These are phyloP conservation scores for Micronycteris hirsuta DNA, from an alignment of 2,113 vertebrate species.

Conservation along the genomic window DNA sequence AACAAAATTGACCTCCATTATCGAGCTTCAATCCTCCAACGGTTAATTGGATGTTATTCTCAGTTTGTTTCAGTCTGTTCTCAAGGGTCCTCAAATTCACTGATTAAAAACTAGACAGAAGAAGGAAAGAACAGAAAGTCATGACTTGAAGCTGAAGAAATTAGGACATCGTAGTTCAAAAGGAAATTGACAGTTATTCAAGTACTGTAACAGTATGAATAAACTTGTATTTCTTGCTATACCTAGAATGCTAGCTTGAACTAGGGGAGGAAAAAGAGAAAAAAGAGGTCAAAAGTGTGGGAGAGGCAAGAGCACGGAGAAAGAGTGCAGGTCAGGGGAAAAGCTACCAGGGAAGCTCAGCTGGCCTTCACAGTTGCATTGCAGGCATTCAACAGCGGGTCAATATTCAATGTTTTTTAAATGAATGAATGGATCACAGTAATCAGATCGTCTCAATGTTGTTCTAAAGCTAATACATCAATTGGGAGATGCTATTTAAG, in stretches of 20 bases:
- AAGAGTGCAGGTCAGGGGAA: not conserved
- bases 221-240: not conserved
- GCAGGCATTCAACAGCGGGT: not conserved
- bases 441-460: not conserved
- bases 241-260: not conserved
- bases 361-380: not conserved
- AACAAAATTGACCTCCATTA: constrained; percentile 8
- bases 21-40: not conserved
- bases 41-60: not conserved
- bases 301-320: not conserved
- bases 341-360: not conserved
- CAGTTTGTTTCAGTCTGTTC: not conserved
- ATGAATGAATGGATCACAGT: not conserved
- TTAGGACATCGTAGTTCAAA: not conserved
- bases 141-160: not conserved
- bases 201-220: not conserved
- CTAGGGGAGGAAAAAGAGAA: not conserved
- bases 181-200: not conserved
- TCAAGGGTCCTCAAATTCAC: not conserved
- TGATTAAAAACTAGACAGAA: constrained; percentile 1
- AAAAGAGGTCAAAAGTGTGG: not conserved
- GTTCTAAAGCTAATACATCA: not conserved
- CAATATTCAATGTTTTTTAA: not conserved
- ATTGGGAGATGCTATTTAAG: not conserved
- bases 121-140: not conserved